Evolutionary conservation across 2,888 invertebrate species (phyloP).

Genomic region (Stenoptilia bipunctidactyla): DNA sequence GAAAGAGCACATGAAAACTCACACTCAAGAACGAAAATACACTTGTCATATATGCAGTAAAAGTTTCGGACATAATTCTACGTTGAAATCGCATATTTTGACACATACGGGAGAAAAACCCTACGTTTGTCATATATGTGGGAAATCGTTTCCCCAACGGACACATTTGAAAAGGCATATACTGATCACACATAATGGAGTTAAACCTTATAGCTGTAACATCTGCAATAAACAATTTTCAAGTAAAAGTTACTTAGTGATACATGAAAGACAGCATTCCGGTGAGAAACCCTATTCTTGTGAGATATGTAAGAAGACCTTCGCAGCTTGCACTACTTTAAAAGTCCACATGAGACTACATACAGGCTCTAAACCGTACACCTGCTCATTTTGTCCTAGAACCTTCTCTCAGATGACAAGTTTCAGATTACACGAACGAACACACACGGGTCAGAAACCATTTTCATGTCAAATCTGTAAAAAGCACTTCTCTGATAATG

Average conservation of each 20-base stretch:
- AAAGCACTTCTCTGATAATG: slow-evolving; percentile 54
- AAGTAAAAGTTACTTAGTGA: slow-evolving; percentile 48
- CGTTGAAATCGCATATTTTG: slow-evolving; percentile 47
- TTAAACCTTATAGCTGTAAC: slow-evolving; percentile 42
- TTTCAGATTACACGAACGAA: slow-evolving; percentile 48
- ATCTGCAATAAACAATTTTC: slow-evolving; percentile 52
- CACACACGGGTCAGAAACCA: slow-evolving; percentile 50
- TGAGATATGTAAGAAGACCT: slow-evolving; percentile 49
- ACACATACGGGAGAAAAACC: slow-evolving; percentile 54
- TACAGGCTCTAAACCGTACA: slow-evolving; percentile 49
- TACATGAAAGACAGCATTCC: slow-evolving; percentile 51
- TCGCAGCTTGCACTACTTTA: slow-evolving; percentile 50
- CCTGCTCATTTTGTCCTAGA: slow-evolving; percentile 42
- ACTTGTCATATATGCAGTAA: slow-evolving; percentile 39
- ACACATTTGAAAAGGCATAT: slow-evolving; percentile 55
- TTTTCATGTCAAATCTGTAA: slow-evolving; percentile 46
- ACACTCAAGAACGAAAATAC: slow-evolving; percentile 44
- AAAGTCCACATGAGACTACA: slow-evolving; percentile 58
- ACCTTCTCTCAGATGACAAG: slow-evolving; percentile 57
- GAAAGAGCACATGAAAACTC: slow-evolving; percentile 50
- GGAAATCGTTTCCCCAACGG: slow-evolving; percentile 42
- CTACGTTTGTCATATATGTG: slow-evolving; percentile 51
- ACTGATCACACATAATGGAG: slow-evolving; percentile 44
- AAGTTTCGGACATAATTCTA: slow-evolving; percentile 48
- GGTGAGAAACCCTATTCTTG: slow-evolving; percentile 48